Evolutionary conservation across 2,113 vertebrate species (phyloP).

Genomic region (human (Homo sapiens)): DNA sequence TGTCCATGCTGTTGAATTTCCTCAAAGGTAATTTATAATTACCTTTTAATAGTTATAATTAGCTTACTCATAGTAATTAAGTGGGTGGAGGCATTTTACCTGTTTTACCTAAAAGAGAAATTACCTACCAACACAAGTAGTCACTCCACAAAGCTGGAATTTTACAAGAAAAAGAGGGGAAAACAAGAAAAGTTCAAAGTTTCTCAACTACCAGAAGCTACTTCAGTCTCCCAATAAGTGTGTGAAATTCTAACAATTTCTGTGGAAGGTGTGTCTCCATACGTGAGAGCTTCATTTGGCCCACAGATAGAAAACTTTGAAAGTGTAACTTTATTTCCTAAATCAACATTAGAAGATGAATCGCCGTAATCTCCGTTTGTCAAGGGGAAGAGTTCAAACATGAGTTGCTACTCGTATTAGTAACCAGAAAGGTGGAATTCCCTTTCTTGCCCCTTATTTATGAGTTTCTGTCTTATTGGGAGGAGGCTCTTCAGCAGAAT

Average conservation of each 20-base stretch:
- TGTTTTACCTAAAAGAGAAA: slow-evolving; percentile 5
- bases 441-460: neutral
- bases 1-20: neutral
- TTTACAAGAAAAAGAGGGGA: neutral
- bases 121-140: neutral
- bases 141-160: neutral
- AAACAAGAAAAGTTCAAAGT: slow-evolving; percentile 8
- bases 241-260: slow-evolving; percentile 43
- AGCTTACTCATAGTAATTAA: neutral
- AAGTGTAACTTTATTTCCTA: slow-evolving; percentile 27
- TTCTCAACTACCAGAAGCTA: slow-evolving; percentile 23
- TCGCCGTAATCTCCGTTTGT: slow-evolving; percentile 15
- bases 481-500: neutral
- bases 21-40: neutral
- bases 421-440: neutral
- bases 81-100: neutral
- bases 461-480: neutral
- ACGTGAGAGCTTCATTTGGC: slow-evolving; percentile 3
- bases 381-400: slow-evolving; percentile 31
- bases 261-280: slow-evolving; percentile 3
- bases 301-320: neutral
- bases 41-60: too few species aligned
- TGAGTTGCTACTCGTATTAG: neutral
- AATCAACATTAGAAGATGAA: slow-evolving; percentile 7
- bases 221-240: neutral